Percentiles rank a stretch among this genome's conserved stretches.
Conservation (phyloP, 2,797 vertebrate species). For the Pyrocephalus nanus region DNA sequence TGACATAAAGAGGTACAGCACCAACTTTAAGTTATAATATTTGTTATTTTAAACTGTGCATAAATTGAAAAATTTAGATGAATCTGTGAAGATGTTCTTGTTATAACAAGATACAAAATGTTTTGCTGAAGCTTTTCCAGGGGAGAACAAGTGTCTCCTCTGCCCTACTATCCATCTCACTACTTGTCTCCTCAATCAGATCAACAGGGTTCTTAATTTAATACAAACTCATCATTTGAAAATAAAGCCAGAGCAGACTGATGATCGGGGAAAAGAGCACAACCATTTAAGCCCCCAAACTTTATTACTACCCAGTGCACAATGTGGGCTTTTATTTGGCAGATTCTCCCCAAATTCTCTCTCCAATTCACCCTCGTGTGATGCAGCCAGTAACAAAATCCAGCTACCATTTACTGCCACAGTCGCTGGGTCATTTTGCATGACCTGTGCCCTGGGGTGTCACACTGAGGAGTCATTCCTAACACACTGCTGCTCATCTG, state of each 20-base stretch:
- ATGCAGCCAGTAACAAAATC: neutral
- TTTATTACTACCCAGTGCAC: neutral
- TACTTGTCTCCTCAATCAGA: neutral
- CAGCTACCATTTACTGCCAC: neutral
- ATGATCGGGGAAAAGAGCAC: neutral
- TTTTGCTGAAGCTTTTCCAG: neutral
- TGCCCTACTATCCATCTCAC: neutral
- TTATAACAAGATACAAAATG: neutral
- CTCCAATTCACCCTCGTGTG: neutral
- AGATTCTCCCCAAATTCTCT: neutral
- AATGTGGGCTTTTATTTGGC: neutral
- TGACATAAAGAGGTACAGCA: neutral
- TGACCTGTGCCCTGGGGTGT: neutral
- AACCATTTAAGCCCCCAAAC: neutral
- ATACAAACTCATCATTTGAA: neutral
- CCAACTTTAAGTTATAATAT: neutral
- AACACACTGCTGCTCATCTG: neutral
- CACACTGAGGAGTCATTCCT: neutral
- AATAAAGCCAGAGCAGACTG: neutral
- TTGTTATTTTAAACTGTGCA: neutral
- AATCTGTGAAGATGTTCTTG: neutral
- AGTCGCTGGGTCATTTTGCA: neutral
- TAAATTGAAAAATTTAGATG: neutral
- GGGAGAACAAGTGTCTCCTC: neutral
- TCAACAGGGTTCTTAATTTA: neutral